These are phyloP conservation scores for Sphaerophoria rueppellii DNA, from an alignment of 2,888 invertebrate genomes.

Conservation along the genomic window DNA sequence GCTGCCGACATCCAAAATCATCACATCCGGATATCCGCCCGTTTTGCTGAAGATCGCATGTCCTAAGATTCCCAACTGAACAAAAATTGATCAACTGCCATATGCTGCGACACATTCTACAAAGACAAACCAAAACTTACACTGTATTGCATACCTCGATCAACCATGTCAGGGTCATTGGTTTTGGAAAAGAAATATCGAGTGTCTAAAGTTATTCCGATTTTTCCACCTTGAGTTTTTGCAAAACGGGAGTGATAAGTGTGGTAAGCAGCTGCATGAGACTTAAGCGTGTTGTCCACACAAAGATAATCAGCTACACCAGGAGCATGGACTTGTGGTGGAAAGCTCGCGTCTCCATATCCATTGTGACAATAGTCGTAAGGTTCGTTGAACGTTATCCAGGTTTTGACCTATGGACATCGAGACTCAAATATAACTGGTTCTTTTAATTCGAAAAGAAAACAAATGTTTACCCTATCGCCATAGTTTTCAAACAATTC, in stretches of 20 bases:
- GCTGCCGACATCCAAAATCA: slow-evolving; percentile 77
- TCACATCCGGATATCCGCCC: slow-evolving; percentile 79
- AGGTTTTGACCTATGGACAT: slow-evolving; percentile 50
- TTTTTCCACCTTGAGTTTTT: slow-evolving; percentile 77
- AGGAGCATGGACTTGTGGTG: slow-evolving; percentile 80
- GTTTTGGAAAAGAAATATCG: slow-evolving; percentile 76
- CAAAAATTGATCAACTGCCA: neutral
- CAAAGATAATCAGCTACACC: slow-evolving; percentile 83
- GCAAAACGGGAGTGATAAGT: slow-evolving; percentile 81
- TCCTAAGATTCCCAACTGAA: slow-evolving; percentile 80
- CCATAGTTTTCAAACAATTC: slow-evolving; percentile 82
- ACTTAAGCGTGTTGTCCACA: slow-evolving; percentile 82
- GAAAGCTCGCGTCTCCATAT: slow-evolving; percentile 81
- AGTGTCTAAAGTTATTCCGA: slow-evolving; percentile 78
- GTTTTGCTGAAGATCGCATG: slow-evolving; percentile 78
- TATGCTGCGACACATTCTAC: neutral
- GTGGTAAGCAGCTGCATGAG: slow-evolving; percentile 84
- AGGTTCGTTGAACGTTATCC: slow-evolving; percentile 82
- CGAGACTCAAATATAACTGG: too few species aligned
- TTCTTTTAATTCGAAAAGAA: too few species aligned
- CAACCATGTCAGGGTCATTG: slow-evolving; percentile 72
- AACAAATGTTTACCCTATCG: slow-evolving; percentile 79
- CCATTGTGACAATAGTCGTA: slow-evolving; percentile 81
- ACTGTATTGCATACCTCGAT: slow-evolving; percentile 77
- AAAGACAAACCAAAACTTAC: slow-evolving; percentile 64